phyloP scores from a whole-genome alignment of 2,888 invertebrate species.

The Acrocyrtus sp. region DNA sequence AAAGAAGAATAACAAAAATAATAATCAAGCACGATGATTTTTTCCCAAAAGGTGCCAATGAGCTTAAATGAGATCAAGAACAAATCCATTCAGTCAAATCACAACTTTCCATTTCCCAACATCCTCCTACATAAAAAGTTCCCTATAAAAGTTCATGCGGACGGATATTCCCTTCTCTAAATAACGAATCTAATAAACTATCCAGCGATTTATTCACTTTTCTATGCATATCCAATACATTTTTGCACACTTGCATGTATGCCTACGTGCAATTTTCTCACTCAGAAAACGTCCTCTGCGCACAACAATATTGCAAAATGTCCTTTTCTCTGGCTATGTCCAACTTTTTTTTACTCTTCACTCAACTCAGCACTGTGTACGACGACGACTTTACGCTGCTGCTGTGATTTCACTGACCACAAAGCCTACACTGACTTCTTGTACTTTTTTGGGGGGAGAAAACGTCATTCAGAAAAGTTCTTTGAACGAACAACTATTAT shows the following conservation, averaged over 20 bases:
- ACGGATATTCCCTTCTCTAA: not conserved
- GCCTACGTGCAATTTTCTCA: not conserved
- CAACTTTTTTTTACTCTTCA: too few species aligned
- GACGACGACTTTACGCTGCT: not conserved
- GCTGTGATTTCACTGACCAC: conserved; percentile 55
- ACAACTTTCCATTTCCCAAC: not conserved
- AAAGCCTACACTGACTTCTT: conserved; percentile 51
- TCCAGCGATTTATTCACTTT: not conserved
- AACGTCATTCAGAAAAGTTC: conserved; percentile 53
- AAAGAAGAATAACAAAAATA: not conserved
- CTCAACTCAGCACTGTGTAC: too few species aligned
- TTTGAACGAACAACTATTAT: conserved; percentile 31
- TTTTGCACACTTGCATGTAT: not conserved
- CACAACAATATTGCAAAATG: too few species aligned
- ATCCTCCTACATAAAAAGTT: not conserved
- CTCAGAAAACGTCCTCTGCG: not conserved
- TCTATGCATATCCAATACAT: not conserved
- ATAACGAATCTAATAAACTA: not conserved
- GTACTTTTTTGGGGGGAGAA: conserved; percentile 38
- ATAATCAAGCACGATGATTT: not conserved
- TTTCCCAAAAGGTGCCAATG: conserved; percentile 17
- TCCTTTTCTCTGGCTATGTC: too few species aligned
- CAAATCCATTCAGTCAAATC: conserved; percentile 7
- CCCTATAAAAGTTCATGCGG: too few species aligned
- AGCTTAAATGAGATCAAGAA: conserved; percentile 25